Evolutionary conservation across 2,113 vertebrate species (phyloP).

Genomic region (Plecturocebus donacophilus): DNA sequence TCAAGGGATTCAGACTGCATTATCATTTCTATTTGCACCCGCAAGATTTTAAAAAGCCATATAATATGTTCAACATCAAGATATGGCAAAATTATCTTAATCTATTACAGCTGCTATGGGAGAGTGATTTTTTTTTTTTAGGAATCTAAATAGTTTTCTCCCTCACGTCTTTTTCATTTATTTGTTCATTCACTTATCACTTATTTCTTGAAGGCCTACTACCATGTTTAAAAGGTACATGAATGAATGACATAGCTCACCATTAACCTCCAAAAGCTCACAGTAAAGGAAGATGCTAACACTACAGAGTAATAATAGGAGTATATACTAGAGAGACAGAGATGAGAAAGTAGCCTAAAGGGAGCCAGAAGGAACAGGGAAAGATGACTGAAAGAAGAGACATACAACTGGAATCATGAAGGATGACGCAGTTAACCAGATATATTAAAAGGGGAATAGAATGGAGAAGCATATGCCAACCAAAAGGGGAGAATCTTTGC

Average conservation of each 20-base stretch:
- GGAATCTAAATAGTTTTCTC: not conserved
- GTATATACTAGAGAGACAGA: no score
- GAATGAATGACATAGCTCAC: not conserved
- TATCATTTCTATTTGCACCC: not conserved
- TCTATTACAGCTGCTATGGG: not conserved
- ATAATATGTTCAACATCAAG: not conserved
- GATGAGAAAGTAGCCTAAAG: not conserved
- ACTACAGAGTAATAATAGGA: not conserved
- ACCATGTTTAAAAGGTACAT: not conserved
- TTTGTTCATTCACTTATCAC: not conserved
- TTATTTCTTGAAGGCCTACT: not conserved
- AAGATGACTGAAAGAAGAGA: not conserved
- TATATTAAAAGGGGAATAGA: not conserved
- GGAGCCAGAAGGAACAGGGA: not conserved
- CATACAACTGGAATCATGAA: not conserved
- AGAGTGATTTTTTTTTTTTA: not conserved
- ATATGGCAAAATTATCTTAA: not conserved
- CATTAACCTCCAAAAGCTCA: not conserved
- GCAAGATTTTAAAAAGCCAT: not conserved
- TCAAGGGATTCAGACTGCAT: not conserved
- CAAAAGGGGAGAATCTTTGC: not conserved
- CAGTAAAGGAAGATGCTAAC: fast-evolving
- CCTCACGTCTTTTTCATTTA: not conserved
- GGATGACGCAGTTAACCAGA: not conserved
- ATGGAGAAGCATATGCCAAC: not conserved